Base-by-base conservation (phyloP, 1,140 invertebrate genomes). In the Formica exsecta region DNA sequence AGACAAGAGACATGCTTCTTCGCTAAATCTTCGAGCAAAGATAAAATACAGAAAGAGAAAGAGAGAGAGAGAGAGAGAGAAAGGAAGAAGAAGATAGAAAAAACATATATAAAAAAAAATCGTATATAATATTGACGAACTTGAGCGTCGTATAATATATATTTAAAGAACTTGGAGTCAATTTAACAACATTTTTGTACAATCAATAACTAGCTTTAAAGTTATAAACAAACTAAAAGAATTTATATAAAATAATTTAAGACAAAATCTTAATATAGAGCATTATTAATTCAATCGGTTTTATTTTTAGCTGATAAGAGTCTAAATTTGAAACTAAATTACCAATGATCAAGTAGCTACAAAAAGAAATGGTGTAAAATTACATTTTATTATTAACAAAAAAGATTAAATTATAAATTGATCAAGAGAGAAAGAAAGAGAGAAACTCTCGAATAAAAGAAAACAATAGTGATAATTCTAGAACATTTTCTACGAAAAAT, bases 1-100 rank as follows among this genome's bases (percentile, higher is more conserved):
- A 16, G 38, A 84, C 70, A n/a, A 54, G 32, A 77, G 68, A 9
- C 32, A 13, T 1, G 22, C 25, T 73, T 65, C 44, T 66, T 85
- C 25, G 22, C 16, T 54, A 22, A 85, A 36, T 62, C 44, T 11
- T 32, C 44, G 6, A 73, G 54, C 16, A 32, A 61, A 76, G 36
- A 75, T 65, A 41, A 41, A 62, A 51, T 59, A 13, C 5, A 13
- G 41, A 22, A 16, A 44, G 19, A 62, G 19, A 51, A 2, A 51
- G 16, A 44, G 41, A 44, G 41, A 22, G 0, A 25, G 22, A 48
- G 19, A 51, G 13, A 51, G 16, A 44, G 41, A 44, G 41, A 22
- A 3, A 70, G 11, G 25, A 29, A 29, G 25, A 48, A 48, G 3
- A 4, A 48, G 0, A 48, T 4, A 48, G 0, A 48, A 48, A 9